Evolutionary conservation across 1,140 invertebrate species (phyloP), one percentile per base, ranked within the genome.

Genomic region (Pogonognathellus flavescens): DNA sequence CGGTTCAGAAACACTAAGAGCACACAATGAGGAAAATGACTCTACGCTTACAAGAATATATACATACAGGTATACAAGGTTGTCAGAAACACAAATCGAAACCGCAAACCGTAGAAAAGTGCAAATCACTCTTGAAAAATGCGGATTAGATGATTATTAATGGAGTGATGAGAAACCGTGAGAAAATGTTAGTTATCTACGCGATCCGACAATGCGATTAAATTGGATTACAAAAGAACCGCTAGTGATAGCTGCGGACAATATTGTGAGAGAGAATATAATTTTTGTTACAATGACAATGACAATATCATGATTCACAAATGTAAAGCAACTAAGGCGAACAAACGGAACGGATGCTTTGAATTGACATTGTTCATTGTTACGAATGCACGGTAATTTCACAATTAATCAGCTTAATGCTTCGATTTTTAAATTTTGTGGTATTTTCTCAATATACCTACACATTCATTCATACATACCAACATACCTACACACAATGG

Each of bases 101-200:
- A 76, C 70, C 70, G n/a, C 70, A 76, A 76, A 76, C 70, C 70
- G 18, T 76, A 50, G 14, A 76, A 76, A 76, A 76, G 62, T 66
- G 62, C 62, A 66, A 66, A 66, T 49, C 70, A 41, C 49, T 76
- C 49, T 25, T 49, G 70, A 76, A 76, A 76, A 76, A 76, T 76
- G 70, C 31, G 70, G 70, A 76, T 76, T 50, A 76, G 70, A 76
- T 50, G 41, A 76, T 76, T 76, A 50, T 76, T 76, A 50, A 50
- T 76, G 70, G 70, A 76, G 70, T 76, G 70, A 76, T 76, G 70
- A 76, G 70, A 76, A 50, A 76, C 70, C 70, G 70, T 76, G 70
- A 76, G 70, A 76, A 76, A 76, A 50, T 9, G 13, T 76, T 76
- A 76, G 70, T 76, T 76, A 76, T 76, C 31, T 41, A 41, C 6